Base-by-base conservation (phyloP, 1,140 invertebrate species). In the Holotrichia oblita region DNA sequence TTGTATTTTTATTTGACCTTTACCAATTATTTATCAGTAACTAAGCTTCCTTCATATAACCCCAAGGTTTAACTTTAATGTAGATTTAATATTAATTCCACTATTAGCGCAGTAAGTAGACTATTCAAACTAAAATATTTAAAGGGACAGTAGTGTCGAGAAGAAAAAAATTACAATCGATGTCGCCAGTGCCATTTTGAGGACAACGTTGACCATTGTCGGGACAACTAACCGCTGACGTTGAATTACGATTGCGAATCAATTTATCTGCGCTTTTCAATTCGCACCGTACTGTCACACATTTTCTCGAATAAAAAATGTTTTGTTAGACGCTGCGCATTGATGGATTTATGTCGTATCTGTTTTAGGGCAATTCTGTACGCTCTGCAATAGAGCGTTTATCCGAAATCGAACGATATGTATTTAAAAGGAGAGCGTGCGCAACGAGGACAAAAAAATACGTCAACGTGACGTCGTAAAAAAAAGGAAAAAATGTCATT, bases 341-440 rank as follows among this genome's bases (percentile, higher is more conserved):
- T 69, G 61, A 69, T 69, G 61, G 61, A 69, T 69, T 27, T 69
- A 69, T 69, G 22, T 22, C 61, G 61, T 24, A 69, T 69, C 61
- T 69, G 61, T 27, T 69, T 27, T 69, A 69, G 22, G 27, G 27
- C 22, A 69, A 69, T 69, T 69, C 22, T 69, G 61, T 34, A 14
- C 61, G 61, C 61, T 17, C 22, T 22, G 61, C 27, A 14, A 10
- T 10, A 20, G 22, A 27, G 22, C 61, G 20, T 27, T 22, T 10
- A 10, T 27, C 22, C 61, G 10, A 69, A 69, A 69, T 69, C 27
- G 20, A 69, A 69, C 61, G 61, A 69, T 27, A 69, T 69, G 59
- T 64, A 17, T 27, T 69, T 1, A 34, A 69, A 27, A 69, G 22
- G 61, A 69, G 27, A 69, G 12, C 10, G 61, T 6, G 14, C 61